Conservation (phyloP, 2,113 vertebrate species). For the mouse (Mus musculus) region DNA sequence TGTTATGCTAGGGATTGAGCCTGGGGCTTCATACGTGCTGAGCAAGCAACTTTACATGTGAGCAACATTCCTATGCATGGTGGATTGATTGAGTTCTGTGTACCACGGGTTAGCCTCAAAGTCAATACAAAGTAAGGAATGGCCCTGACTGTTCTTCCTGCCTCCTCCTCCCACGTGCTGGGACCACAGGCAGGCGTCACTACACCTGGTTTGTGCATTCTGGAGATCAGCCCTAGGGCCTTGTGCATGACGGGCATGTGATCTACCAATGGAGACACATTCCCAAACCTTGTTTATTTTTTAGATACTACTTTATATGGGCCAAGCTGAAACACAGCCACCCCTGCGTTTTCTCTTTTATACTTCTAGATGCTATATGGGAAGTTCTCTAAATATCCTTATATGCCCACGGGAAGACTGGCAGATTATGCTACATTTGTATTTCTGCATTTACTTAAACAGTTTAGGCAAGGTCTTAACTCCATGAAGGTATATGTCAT, state of each 20-base stretch:
- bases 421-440: rapidly evolving
- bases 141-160: background rate
- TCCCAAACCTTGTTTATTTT: background rate
- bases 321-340: background rate
- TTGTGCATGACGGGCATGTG: background rate
- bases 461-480: rapidly evolving
- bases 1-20: no score
- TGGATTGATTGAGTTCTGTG: background rate
- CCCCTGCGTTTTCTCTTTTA: background rate
- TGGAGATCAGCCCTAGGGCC: background rate
- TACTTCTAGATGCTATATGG: rapidly evolving
- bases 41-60: no score
- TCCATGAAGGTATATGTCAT: rapidly evolving
- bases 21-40: background rate
- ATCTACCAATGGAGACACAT: background rate
- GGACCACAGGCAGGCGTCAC: background rate
- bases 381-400: background rate
- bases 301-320: background rate
- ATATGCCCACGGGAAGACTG: rapidly evolving
- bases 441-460: rapidly evolving
- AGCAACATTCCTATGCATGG: background rate
- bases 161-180: background rate
- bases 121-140: background rate
- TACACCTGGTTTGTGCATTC: background rate
- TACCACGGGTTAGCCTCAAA: background rate